Percentiles rank a stretch among this genome's conserved stretches.
These are phyloP conservation scores for Dicrurus megarhynchus DNA, from an alignment of 2,113 vertebrate genomes.

Conservation along the genomic window DNA sequence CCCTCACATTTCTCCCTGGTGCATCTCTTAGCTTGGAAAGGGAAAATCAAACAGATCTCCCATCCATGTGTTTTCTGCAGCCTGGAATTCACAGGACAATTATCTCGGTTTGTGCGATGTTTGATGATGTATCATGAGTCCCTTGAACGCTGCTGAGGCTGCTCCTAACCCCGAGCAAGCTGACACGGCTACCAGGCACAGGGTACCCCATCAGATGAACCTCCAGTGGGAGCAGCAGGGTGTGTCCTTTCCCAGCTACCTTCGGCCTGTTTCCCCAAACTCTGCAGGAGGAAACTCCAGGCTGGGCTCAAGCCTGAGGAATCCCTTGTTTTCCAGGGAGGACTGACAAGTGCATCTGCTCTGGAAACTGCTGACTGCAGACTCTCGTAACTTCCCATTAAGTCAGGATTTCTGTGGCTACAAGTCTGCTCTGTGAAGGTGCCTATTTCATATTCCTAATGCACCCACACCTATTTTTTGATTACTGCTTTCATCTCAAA, in stretches of 20 bases:
- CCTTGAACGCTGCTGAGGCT: background rate
- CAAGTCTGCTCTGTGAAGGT: background rate
- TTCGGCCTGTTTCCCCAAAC: background rate
- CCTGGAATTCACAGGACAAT: background rate
- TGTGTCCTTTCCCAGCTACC: background rate
- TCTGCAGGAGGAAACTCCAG: background rate
- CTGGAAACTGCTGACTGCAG: background rate
- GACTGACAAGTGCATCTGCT: background rate
- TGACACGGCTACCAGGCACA: background rate
- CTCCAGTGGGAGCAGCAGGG: background rate
- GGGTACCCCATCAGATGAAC: background rate
- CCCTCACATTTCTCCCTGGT: background rate
- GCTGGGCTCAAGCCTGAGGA: background rate
- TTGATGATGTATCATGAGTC: background rate
- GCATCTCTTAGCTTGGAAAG: background rate
- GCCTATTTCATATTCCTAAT: background rate
- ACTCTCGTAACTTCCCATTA: background rate
- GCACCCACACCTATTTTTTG: background rate
- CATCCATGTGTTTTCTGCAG: background rate
- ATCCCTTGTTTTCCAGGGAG: background rate
- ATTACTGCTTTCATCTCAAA: background rate
- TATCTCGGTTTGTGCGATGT: background rate
- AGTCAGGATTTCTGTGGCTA: slow-evolving; percentile 1
- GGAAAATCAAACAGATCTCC: background rate
- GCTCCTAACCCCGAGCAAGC: accelerated